Conservation (phyloP, 2,113 vertebrate species). For the Lonchura striata region DNA sequence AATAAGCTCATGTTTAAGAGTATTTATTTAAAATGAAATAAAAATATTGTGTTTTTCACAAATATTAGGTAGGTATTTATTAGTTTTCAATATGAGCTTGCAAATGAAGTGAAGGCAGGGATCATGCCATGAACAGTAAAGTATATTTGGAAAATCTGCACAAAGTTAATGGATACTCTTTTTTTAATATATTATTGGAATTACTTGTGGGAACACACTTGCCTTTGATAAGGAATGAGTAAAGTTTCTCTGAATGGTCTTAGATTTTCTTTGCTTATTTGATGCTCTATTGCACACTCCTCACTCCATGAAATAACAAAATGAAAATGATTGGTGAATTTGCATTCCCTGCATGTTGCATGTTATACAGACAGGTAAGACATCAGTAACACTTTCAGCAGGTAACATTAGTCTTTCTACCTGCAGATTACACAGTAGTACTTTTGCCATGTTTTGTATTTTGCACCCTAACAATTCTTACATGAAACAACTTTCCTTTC, state of each 20-base stretch:
- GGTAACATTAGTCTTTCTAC: conserved; percentile 26
- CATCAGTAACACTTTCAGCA: neutral
- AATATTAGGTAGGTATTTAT: neutral
- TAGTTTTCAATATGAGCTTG: neutral
- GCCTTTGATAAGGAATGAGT: neutral
- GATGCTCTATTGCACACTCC: neutral
- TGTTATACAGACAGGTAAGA: conserved; percentile 10
- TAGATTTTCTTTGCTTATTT: neutral
- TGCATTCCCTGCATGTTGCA: neutral
- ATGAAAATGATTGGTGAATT: neutral
- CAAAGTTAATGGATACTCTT: neutral
- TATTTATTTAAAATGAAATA: neutral
- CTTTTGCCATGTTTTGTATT: conserved; percentile 13
- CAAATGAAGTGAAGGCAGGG: neutral
- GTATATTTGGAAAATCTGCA: neutral
- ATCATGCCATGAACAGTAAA: neutral
- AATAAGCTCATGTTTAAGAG: neutral
- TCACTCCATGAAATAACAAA: conserved; percentile 1
- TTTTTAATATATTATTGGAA: neutral
- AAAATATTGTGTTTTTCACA: neutral
- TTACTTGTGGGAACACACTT: neutral
- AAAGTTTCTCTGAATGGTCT: neutral
- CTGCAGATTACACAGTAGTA: neutral
- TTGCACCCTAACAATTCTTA: conserved; percentile 6
- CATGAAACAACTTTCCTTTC: neutral